These are phyloP conservation scores for Helicorthomorpha holstii DNA, from an alignment of 1,140 invertebrate genomes.

Conservation along the genomic window DNA sequence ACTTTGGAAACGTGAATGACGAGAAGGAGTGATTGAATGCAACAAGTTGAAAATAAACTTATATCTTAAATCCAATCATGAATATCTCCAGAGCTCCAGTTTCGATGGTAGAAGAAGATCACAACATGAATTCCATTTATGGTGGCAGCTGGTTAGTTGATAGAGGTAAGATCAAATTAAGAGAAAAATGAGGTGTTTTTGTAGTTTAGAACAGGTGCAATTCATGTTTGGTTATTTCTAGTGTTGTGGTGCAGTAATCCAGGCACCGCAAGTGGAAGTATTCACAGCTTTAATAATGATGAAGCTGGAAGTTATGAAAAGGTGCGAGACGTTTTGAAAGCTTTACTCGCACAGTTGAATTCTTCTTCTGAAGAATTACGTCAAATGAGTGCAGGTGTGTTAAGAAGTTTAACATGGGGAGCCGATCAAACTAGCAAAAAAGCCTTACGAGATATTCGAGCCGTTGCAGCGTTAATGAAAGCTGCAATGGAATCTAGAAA, in stretches of 20 bases:
- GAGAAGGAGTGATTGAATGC: conserved; percentile 2
- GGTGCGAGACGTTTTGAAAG: conserved; percentile 70
- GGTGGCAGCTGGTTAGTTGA: conserved; percentile 53
- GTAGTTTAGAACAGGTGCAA: not conserved
- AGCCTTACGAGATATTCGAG: conserved; percentile 71
- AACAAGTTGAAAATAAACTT: conserved; percentile 22
- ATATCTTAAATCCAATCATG: conserved; percentile 8
- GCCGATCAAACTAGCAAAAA: conserved; percentile 81
- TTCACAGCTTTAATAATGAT: conserved; percentile 20
- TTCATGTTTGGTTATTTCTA: not conserved
- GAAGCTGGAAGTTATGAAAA: conserved; percentile 61
- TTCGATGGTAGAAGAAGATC: not conserved
- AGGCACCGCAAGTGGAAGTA: conserved; percentile 20
- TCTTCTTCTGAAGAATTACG: conserved; percentile 79
- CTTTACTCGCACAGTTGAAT: conserved; percentile 69
- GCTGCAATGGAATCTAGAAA: conserved; percentile 78
- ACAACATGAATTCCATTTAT: conserved; percentile 32
- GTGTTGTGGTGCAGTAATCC: conserved; percentile 35
- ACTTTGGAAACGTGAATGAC: not conserved
- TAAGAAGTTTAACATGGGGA: conserved; percentile 91
- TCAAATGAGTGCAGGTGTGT: conserved; percentile 76
- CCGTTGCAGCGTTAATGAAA: conserved; percentile 58
- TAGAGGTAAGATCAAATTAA: conserved; percentile 10
- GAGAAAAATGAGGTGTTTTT: not conserved
- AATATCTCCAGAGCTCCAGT: not conserved